Evolutionary conservation across 2,888 invertebrate species (phyloP).

Genomic region (Enchytraeus crypticus): DNA sequence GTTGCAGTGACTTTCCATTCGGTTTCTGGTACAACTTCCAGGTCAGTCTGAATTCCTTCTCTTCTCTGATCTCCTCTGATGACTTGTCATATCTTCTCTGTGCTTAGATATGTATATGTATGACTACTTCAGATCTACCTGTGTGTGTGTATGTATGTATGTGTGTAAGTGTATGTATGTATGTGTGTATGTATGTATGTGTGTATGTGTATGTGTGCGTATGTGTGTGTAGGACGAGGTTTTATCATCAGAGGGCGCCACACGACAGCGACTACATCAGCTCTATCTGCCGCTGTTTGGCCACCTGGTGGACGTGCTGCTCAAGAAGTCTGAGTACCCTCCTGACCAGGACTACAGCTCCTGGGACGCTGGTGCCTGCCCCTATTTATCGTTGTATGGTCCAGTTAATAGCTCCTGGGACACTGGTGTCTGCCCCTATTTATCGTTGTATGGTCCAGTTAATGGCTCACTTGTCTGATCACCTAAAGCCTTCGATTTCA

Average conservation of each 20-base stretch:
- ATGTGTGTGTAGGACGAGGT: conserved; percentile 22
- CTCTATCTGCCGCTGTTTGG: conserved; percentile 70
- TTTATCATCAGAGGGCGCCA: conserved; percentile 13
- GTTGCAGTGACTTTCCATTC: conserved; percentile 72
- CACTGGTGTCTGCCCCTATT: background rate
- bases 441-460: background rate
- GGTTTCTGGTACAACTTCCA: conserved; percentile 87
- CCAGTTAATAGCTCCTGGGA: background rate
- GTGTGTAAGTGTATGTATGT: background rate
- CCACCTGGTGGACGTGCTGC: conserved; percentile 64
- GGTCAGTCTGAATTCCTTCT: conserved; percentile 50
- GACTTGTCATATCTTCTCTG: no score
- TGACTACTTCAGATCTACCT: background rate
- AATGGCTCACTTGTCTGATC: no score
- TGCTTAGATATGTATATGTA: no score
- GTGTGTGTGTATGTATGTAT: background rate
- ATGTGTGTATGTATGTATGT: background rate
- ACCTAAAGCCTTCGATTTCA: no score
- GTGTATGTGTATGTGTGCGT: background rate
- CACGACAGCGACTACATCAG: conserved; percentile 46
- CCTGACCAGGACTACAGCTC: conserved; percentile 53
- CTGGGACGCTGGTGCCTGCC: conserved; percentile 47
- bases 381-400: background rate
- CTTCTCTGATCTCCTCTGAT: background rate
- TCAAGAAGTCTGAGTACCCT: conserved; percentile 72